A percentile compares a stretch with the other conserved stretches of the same genome.
These are phyloP conservation scores for Brienomyrus brachyistius DNA, from an alignment of 2,113 vertebrate species.

Conservation along the genomic window DNA sequence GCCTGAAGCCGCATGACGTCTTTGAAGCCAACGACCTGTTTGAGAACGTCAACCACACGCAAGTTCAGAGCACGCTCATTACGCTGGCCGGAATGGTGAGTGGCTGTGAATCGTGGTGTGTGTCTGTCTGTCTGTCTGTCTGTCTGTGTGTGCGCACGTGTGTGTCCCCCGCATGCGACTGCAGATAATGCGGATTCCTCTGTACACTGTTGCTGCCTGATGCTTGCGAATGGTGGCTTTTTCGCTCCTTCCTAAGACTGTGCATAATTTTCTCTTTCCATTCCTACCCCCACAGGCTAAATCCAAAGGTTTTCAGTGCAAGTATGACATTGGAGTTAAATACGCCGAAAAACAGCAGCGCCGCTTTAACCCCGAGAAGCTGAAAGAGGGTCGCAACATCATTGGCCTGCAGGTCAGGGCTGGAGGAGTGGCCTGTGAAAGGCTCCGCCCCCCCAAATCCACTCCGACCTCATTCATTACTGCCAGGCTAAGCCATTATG, in stretches of 20 bases:
- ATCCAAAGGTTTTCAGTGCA: slow-evolving; percentile 78
- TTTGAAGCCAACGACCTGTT: slow-evolving; percentile 95
- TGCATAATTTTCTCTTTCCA: neutral
- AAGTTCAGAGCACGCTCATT: slow-evolving; percentile 85
- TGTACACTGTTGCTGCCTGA: neutral
- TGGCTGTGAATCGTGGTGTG: neutral
- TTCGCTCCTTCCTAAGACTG: neutral
- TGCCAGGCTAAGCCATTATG: neutral
- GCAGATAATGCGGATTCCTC: neutral
- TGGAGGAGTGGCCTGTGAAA: neutral
- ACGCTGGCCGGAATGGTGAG: slow-evolving; percentile 84
- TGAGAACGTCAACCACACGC: slow-evolving; percentile 86
- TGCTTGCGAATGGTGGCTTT: neutral
- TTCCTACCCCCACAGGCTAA: slow-evolving; percentile 64
- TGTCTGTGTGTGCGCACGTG: neutral
- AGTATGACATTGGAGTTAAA: slow-evolving; percentile 76
- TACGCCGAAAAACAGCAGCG: slow-evolving; percentile 83
- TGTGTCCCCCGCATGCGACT: too few species aligned
- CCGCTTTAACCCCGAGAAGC: slow-evolving; percentile 75
- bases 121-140: too few species aligned
- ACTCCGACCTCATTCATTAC: neutral
- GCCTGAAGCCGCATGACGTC: slow-evolving; percentile 78
- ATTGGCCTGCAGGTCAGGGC: slow-evolving; percentile 83
- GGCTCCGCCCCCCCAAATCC: neutral
- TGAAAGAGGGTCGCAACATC: slow-evolving; percentile 80